Percentiles rank a stretch among this genome's conserved stretches.
Evolutionary conservation across 2,797 vertebrate species (phyloP).

Genomic region (Neosilurus mollespiculum): DNA sequence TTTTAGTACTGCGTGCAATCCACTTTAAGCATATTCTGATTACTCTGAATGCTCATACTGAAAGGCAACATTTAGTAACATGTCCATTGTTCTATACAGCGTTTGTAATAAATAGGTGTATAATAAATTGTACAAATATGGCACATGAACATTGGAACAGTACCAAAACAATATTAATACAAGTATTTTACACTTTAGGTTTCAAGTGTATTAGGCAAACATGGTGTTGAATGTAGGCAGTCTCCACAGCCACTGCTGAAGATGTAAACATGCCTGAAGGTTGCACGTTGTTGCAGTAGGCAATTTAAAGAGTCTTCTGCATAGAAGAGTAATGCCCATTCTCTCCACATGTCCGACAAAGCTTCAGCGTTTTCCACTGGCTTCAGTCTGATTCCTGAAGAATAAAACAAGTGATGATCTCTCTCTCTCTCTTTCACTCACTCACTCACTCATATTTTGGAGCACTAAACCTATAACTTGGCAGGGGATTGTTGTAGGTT

Average conservation of each 20-base stretch:
- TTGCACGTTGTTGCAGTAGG: conserved; percentile 34
- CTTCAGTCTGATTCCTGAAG: conserved; percentile 64
- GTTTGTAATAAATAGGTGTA: conserved; percentile 63
- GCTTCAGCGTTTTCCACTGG: conserved; percentile 60
- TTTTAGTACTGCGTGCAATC: conserved; percentile 28
- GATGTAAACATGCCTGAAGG: conserved; percentile 25
- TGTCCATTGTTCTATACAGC: background rate
- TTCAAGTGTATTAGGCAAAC: conserved; percentile 61
- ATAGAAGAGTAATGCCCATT: conserved; percentile 36
- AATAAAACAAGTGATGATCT: background rate
- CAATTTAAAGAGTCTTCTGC: conserved; percentile 40
- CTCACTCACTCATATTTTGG: no score
- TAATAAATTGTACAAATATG: conserved; percentile 43
- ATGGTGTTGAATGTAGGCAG: conserved; percentile 40
- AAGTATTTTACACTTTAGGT: conserved; percentile 51
- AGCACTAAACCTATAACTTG: background rate
- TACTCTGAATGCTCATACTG: conserved; percentile 53
- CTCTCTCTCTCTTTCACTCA: background rate
- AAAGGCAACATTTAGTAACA: conserved; percentile 21
- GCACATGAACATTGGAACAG: conserved; percentile 53
- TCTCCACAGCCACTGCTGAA: conserved; percentile 35
- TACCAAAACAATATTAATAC: conserved; percentile 47
- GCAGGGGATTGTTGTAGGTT: background rate
- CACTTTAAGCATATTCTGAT: conserved; percentile 64
- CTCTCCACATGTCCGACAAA: conserved; percentile 46